phyloP scores from a whole-genome alignment of 2,888 invertebrate genomes.

The Carabus problematicus region DNA sequence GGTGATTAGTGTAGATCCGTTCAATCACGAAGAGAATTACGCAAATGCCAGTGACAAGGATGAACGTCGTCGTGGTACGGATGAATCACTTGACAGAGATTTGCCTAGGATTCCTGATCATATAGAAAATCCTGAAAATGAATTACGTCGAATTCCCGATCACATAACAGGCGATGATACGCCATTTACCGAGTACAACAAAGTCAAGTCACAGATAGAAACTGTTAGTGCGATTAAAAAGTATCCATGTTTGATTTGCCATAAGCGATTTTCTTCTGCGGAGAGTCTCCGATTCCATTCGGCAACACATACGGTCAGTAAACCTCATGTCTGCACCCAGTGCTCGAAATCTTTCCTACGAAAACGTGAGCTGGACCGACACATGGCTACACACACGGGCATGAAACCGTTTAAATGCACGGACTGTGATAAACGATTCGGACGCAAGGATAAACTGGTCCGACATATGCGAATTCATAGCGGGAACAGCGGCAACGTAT shows the following conservation, averaged over 20 bases:
- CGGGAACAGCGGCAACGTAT: conserved; percentile 60
- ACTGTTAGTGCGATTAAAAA: conserved; percentile 45
- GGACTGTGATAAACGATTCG: conserved; percentile 72
- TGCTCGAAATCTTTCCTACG: conserved; percentile 74
- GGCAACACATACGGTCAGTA: conserved; percentile 63
- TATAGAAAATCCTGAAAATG: conserved; percentile 51
- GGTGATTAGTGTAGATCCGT: conserved; percentile 69
- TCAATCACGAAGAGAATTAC: conserved; percentile 55
- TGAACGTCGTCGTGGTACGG: neutral
- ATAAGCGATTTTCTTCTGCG: conserved; percentile 52
- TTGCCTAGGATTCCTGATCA: conserved; percentile 64
- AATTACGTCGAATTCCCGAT: conserved; percentile 51
- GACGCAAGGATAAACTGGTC: conserved; percentile 72
- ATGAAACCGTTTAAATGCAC: conserved; percentile 73
- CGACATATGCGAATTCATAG: conserved; percentile 73
- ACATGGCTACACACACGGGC: conserved; percentile 71
- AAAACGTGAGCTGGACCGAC: conserved; percentile 74
- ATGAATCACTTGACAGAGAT: conserved; percentile 51
- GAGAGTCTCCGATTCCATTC: conserved; percentile 58
- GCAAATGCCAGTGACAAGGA: conserved; percentile 23
- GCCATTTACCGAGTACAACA: conserved; percentile 45
- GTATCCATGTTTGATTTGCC: conserved; percentile 52
- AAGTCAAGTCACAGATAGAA: conserved; percentile 38
- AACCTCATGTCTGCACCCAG: conserved; percentile 69
- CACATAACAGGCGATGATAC: conserved; percentile 54